Percentiles rank a stretch among this genome's conserved stretches.
Evolutionary conservation across 2,113 vertebrate genomes (phyloP).

Genomic region (Phodopus roborovskii): DNA sequence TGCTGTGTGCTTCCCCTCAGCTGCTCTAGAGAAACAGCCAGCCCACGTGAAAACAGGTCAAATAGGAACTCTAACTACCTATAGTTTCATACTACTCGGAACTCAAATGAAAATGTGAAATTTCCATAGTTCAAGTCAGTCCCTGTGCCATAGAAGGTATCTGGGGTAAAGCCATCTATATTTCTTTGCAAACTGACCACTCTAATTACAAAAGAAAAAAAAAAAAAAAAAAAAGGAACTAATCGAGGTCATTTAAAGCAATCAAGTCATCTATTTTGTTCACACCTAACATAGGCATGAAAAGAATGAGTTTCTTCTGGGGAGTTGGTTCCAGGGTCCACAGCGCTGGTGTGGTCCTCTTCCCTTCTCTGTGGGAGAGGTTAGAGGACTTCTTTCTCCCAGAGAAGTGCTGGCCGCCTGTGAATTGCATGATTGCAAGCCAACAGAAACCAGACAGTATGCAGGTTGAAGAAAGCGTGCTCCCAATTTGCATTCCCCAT

Average conservation of each 20-base stretch:
- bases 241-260: conserved; percentile 44
- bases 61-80: not conserved
- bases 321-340: not conserved
- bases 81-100: conserved; percentile 25
- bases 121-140: not conserved
- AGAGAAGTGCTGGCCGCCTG: not conserved
- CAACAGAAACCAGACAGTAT: not conserved
- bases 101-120: conserved; percentile 5
- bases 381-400: not conserved
- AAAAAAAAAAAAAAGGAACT: conserved; percentile 16
- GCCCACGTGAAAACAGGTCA: not conserved
- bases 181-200: not conserved
- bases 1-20: not conserved
- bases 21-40: conserved; percentile 15
- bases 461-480: conserved; percentile 18
- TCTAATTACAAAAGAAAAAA: conserved; percentile 4
- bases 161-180: not conserved
- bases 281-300: conserved; percentile 45
- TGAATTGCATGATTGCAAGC: not conserved
- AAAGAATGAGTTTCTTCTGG: conserved; percentile 11
- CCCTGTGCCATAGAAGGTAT: not conserved
- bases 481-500: not conserved
- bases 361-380: not conserved
- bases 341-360: not conserved
- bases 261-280: conserved; percentile 3